These are phyloP conservation scores for Pogonocherus hispidulus DNA, from an alignment of 2,888 invertebrate genomes.

Conservation along the genomic window DNA sequence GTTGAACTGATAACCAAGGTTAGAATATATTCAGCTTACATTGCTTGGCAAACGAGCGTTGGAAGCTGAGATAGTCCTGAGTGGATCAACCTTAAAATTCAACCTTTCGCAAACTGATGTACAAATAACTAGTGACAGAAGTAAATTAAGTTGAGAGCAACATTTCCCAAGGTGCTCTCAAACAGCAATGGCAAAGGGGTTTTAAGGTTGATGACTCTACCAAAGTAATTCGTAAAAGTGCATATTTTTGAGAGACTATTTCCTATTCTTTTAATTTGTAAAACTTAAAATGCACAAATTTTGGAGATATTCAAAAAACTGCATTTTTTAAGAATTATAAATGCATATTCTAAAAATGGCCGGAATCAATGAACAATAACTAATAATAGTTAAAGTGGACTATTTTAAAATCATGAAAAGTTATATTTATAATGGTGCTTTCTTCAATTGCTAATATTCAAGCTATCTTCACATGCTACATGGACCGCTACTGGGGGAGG, in stretches of 20 bases:
- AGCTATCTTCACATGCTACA: conserved; percentile 70
- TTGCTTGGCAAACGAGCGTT: conserved; percentile 44
- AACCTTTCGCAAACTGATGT: conserved; percentile 37
- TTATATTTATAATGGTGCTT: conserved; percentile 66
- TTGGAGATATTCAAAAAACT: conserved; percentile 47
- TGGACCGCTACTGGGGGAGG: conserved; percentile 68
- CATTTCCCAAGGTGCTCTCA: conserved; percentile 57
- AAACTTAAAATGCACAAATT: conserved; percentile 53
- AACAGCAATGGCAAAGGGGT: conserved; percentile 32
- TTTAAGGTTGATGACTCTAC: conserved; percentile 47
- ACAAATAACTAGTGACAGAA: conserved; percentile 36
- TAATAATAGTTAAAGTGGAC: conserved; percentile 57
- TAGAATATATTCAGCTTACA: conserved; percentile 52
- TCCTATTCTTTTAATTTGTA: conserved; percentile 20
- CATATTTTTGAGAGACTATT: conserved; percentile 49
- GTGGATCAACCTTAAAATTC: conserved; percentile 35
- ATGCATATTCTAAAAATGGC: conserved; percentile 57
- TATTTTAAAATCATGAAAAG: conserved; percentile 61
- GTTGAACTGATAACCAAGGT: conserved; percentile 48
- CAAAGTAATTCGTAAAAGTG: conserved; percentile 53
- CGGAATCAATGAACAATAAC: conserved; percentile 61
- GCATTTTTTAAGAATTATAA: conserved; percentile 57
- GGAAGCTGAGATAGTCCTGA: conserved; percentile 42
- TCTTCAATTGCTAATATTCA: conserved; percentile 69
- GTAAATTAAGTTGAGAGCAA: conserved; percentile 49